These are phyloP conservation scores for Anolis apletophallus DNA, from an alignment of 2,797 vertebrate genomes.

Conservation along the genomic window DNA sequence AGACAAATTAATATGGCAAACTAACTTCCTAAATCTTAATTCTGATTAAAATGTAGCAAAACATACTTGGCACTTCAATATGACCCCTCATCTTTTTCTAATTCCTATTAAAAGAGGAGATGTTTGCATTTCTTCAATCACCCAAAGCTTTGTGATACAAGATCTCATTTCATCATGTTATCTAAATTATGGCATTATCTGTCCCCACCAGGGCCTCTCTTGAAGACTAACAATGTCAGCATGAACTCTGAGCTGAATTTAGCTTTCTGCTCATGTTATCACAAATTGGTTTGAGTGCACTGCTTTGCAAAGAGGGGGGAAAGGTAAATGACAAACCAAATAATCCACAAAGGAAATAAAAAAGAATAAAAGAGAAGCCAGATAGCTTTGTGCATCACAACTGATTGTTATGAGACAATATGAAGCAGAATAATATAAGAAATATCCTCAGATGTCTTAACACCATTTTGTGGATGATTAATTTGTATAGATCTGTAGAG, in stretches of 20 bases:
- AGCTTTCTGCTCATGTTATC: constrained; percentile 66
- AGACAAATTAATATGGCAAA: not conserved
- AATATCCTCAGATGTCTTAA: constrained; percentile 56
- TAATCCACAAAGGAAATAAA: constrained; percentile 35
- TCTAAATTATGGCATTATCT: constrained; percentile 56
- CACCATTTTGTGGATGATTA: constrained; percentile 52
- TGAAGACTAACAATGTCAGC: constrained; percentile 61
- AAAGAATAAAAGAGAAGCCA: not conserved
- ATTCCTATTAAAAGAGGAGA: constrained; percentile 50
- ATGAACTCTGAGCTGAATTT: constrained; percentile 67
- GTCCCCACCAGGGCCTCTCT: constrained; percentile 52
- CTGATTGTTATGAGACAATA: constrained; percentile 57
- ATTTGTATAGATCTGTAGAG: constrained; percentile 53
- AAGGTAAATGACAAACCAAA: constrained; percentile 66
- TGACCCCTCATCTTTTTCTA: constrained; percentile 27
- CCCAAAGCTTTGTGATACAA: constrained; percentile 54
- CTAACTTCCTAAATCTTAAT: not conserved
- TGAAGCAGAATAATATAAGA: constrained; percentile 51
- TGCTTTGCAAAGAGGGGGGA: constrained; percentile 35
- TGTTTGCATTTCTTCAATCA: constrained; percentile 56
- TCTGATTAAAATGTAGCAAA: constrained; percentile 39
- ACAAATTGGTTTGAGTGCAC: constrained; percentile 68
- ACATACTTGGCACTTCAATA: constrained; percentile 18
- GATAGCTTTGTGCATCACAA: constrained; percentile 55
- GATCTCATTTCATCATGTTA: constrained; percentile 63